Evolutionary conservation across 37 sponge, comb jelly and placozoan species (phyloP).

Genomic region (Spongilla lacustris): DNA sequence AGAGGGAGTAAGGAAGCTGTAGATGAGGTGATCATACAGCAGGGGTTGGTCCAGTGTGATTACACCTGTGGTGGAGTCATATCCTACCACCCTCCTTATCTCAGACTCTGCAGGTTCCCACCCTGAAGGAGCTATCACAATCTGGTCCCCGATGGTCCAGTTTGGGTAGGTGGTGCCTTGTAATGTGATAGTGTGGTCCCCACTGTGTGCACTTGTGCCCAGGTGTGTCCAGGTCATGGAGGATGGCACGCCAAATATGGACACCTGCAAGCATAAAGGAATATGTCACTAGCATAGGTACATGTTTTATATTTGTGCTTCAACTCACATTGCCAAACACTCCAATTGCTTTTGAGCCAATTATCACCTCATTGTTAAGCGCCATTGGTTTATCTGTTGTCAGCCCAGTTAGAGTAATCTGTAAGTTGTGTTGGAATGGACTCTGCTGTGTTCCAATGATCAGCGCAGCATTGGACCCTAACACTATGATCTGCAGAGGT

Average conservation of each 20-base stretch:
- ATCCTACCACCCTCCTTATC: slow-evolving; percentile 40
- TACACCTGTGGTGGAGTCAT: background rate
- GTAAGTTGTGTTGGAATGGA: slow-evolving; percentile 59
- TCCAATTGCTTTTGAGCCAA: slow-evolving; percentile 89
- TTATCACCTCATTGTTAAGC: slow-evolving; percentile 42
- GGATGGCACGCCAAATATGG: slow-evolving; percentile 53
- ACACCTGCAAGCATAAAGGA: slow-evolving; percentile 41
- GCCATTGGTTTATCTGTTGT: slow-evolving; percentile 30
- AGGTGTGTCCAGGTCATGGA: slow-evolving; percentile 59
- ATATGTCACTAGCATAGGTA: background rate
- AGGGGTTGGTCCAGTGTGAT: slow-evolving; percentile 66
- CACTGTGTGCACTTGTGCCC: slow-evolving; percentile 29
- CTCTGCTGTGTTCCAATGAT: slow-evolving; percentile 47
- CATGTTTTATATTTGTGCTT: background rate
- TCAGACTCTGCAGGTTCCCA: slow-evolving; percentile 73
- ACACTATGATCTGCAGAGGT: background rate
- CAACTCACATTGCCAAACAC: slow-evolving; percentile 84
- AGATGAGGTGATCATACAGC: slow-evolving; percentile 48
- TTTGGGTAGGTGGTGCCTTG: slow-evolving; percentile 20
- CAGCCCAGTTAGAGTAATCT: slow-evolving; percentile 72
- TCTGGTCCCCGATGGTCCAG: slow-evolving; percentile 75
- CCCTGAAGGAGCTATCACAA: slow-evolving; percentile 82
- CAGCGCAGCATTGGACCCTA: slow-evolving; percentile 40
- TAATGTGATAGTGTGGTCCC: slow-evolving; percentile 17
- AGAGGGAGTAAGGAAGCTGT: slow-evolving; percentile 29